Base-by-base conservation (phyloP, 2,797 vertebrate species). In the Falco concolor region DNA sequence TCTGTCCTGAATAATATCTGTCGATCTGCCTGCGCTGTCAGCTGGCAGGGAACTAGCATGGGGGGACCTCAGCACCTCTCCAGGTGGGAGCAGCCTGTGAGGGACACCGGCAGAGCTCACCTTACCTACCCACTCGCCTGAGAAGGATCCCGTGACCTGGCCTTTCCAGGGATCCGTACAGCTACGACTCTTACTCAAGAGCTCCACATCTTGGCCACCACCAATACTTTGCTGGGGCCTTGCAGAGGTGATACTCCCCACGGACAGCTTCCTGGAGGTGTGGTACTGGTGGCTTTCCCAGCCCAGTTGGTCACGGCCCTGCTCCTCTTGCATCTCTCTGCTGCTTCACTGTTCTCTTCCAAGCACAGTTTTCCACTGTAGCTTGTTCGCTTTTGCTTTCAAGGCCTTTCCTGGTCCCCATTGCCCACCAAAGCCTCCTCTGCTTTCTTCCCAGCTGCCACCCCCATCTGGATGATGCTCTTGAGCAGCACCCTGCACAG, bases 131-230 rank as follows among this genome's bases (percentile, higher is more conserved):
- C 6, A 1, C 10, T 54, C 0, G 0, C 30, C 83, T 75, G 49
- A 1, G 5, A 40, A 67, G 52, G 9, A 38, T 28, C 36, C 50
- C 0, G 0, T 61, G 64, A 28, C 20, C 5, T 0, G 1, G 24
- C 3, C 8, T 73, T 68, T 32, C 49, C 84, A 23, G 27, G 27
- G 28, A 34, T 12, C 18, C 30, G 9, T 27, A 21, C 27, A 90
- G 36, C 72, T 70, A 13, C 63, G 30, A 0, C 17, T 56, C 79
- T 13, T 87, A 52, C 60, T 80, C 56, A 49, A 83, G 82, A 80
- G 67, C 84, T 93, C 72, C 82, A 42, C 30, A 16, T 9, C 79
- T 87, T 18, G 82, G 83, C 68, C 8, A 24, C 40, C 1, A 0
- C 21, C 68, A 21, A 7, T 10, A 13, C 21, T 47, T n/a, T 70